Evolutionary conservation across 92 coral and sea anemone species (phyloP).

Genomic region (Virgularia gustaviana): DNA sequence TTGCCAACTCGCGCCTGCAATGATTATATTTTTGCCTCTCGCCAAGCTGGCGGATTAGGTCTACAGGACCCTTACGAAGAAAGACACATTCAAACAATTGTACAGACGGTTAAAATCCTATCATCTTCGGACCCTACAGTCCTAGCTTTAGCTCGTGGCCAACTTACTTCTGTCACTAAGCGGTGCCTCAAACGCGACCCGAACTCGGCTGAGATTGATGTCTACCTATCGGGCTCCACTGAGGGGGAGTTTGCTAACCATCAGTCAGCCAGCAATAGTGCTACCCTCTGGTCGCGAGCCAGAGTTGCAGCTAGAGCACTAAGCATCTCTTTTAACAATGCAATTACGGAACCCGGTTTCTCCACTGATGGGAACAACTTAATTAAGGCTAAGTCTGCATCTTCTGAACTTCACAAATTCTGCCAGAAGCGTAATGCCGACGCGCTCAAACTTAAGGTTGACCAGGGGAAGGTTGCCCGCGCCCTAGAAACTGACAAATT

Average conservation of each 20-base stretch:
- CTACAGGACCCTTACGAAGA: slow-evolving; percentile 5
- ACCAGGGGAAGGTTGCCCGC: slow-evolving; percentile 37
- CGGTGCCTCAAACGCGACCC: not conserved
- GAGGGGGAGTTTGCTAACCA: not conserved
- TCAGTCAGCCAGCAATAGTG: not conserved
- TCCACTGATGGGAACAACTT: not conserved
- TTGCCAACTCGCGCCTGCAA: not conserved
- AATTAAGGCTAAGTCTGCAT: not conserved
- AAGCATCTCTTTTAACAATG: not conserved
- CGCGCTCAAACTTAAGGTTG: not conserved
- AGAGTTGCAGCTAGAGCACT: not conserved
- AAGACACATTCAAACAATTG: not conserved
- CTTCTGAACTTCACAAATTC: not conserved
- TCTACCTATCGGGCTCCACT: not conserved
- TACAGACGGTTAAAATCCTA: not conserved
- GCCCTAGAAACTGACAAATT: slow-evolving; percentile 1
- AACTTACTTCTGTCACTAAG: not conserved
- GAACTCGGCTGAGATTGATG: not conserved
- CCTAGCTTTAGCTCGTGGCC: not conserved
- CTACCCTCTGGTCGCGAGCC: slow-evolving; percentile 1
- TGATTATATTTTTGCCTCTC: not conserved
- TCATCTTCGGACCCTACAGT: not conserved
- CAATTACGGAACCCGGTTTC: not conserved
- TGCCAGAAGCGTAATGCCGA: not conserved
- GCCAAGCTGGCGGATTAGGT: not conserved